Percentiles rank a stretch among this genome's conserved stretches.
Conservation (phyloP, 2,888 invertebrate species). For the Apotomis capreana region DNA sequence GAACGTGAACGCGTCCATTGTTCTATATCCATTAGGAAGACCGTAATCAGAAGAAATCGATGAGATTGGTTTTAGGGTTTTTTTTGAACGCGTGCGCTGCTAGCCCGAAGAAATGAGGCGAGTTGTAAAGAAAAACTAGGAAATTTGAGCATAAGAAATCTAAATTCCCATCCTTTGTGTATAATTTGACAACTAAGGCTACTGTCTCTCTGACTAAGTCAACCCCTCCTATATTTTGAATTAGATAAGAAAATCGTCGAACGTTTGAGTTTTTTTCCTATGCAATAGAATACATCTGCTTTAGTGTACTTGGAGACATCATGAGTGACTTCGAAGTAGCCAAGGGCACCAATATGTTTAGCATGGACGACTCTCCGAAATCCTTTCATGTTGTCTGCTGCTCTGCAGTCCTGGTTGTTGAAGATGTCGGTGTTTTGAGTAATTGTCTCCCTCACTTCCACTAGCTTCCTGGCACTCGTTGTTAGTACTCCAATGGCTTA, state of each 20-base stretch:
- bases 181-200: slow-evolving; percentile 89
- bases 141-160: neutral
- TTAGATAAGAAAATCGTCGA: neutral
- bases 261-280: neutral
- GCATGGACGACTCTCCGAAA: neutral
- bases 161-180: neutral
- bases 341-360: neutral
- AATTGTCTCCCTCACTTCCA: neutral
- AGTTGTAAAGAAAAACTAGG: neutral
- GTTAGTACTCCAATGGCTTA: neutral
- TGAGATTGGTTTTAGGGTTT: too few relatives aligned
- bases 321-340: neutral
- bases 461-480: neutral
- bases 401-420: neutral
- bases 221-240: neutral
- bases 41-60: too few relatives aligned
- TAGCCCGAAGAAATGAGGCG: neutral
- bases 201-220: slow-evolving; percentile 93
- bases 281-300: neutral
- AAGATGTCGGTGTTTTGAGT: neutral
- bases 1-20: too few relatives aligned
- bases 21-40: too few relatives aligned
- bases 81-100: too few relatives aligned
- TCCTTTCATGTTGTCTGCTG: neutral
- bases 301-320: neutral